A percentile compares a stretch with the other conserved stretches of the same genome.
These are phyloP conservation scores for Brachionus plicatilis DNA, from an alignment of 1,140 invertebrate species.

Conservation along the genomic window DNA sequence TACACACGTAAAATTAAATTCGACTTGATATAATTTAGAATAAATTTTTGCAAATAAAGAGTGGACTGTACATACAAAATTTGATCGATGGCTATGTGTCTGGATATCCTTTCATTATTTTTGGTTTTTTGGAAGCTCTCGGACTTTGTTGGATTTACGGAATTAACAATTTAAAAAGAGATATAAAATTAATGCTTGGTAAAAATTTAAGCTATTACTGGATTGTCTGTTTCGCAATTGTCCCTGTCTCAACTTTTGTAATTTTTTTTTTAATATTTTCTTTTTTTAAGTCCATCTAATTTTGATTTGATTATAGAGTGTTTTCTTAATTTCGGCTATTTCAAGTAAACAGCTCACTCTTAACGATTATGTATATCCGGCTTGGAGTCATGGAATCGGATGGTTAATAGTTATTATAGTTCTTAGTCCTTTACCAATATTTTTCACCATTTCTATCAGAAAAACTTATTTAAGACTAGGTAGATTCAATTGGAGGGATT, in stretches of 20 bases:
- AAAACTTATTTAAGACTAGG: neutral
- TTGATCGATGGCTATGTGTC: constrained; percentile 78
- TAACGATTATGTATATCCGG: constrained; percentile 26
- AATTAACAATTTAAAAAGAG: neutral
- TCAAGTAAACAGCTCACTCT: constrained; percentile 1
- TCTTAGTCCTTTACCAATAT: constrained; percentile 28
- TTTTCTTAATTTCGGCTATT: neutral
- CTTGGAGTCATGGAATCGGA: constrained; percentile 13
- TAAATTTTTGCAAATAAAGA: constrained; percentile 44
- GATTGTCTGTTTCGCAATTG: neutral
- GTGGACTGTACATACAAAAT: constrained; percentile 76
- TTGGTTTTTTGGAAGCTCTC: constrained; percentile 67
- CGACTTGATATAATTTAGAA: constrained; percentile 26
- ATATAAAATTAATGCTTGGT: constrained; percentile 37
- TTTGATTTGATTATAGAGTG: neutral
- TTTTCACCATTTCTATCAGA: neutral
- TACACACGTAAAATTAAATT: constrained; percentile 21
- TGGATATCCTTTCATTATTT: constrained; percentile 74
- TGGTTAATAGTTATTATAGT: constrained; percentile 31
- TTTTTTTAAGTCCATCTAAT: neutral
- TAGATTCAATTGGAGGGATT: neutral
- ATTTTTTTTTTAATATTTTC: neutral
- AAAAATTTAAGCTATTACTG: neutral
- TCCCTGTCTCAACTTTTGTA: constrained; percentile 27
- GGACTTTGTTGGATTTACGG: constrained; percentile 72